A percentile compares a stretch with the other conserved stretches of the same genome.
Evolutionary conservation across 2,113 vertebrate species (phyloP).

Genomic region (Euleptes europaea): DNA sequence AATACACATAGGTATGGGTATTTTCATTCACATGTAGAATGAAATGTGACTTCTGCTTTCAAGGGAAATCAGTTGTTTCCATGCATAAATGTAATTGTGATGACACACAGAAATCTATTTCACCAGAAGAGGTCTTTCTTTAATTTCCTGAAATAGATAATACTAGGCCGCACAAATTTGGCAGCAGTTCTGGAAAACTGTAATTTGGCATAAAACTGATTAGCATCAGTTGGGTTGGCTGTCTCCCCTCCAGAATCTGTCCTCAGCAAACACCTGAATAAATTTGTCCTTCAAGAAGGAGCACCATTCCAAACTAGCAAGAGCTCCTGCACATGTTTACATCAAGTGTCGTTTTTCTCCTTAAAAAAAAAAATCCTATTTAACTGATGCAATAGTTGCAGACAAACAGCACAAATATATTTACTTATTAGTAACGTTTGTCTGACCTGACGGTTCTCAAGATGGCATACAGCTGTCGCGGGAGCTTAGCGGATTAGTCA

Average conservation of each 20-base stretch:
- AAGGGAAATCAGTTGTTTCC: constrained; percentile 19
- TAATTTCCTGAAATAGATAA: constrained; percentile 26
- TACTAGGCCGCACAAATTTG: not conserved
- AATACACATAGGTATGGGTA: not conserved
- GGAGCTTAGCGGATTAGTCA: too few species aligned
- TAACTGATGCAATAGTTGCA: not conserved
- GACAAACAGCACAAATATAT: not conserved
- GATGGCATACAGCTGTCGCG: too few species aligned
- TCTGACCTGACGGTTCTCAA: not conserved
- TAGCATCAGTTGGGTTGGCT: not conserved
- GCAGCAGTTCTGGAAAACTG: constrained; percentile 32
- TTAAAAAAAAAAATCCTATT: not conserved
- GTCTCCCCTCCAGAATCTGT: constrained; percentile 32
- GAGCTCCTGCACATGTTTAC: too few species aligned
- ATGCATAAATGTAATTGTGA: too few species aligned
- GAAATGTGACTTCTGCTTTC: constrained; percentile 23
- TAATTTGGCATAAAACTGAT: constrained; percentile 48
- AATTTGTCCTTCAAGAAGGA: not conserved
- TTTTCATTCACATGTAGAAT: constrained; percentile 24
- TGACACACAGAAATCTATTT: not conserved
- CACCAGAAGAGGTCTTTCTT: not conserved
- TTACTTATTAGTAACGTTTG: not conserved
- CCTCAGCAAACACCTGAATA: constrained; percentile 36
- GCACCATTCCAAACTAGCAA: not conserved
- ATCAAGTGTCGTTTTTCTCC: too few species aligned